Base-by-base conservation (phyloP, 2,888 invertebrate genomes). In the Augiades crinisus region DNA sequence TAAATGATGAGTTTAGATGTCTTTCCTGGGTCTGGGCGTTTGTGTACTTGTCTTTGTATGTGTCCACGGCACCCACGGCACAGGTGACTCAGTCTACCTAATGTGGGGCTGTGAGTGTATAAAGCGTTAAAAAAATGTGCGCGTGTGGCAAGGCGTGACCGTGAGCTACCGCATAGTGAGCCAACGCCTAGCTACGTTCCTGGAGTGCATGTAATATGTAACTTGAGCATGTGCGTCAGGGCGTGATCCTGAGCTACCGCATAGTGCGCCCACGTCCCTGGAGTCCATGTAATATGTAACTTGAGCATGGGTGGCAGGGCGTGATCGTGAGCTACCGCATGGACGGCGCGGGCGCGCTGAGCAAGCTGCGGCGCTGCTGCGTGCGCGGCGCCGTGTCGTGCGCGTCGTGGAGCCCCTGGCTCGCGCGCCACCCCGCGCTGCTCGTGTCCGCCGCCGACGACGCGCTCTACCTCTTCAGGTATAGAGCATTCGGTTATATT, bases 331-430 rank as follows among this genome's bases (percentile, higher is more conserved):
- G 94, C 44, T 94, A 94, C 79, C 90, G 92, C 30, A 90, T 94
- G 74, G 94, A 94, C 70, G 82, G 93, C 44, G 91, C 92, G 43
- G 91, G 92, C 59, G 94, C 92, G 61, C 81, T 95, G 47, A 92
- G 91, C 58, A 94, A 94, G 79, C 85, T 93, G 61, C 91, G 93
- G 56, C 92, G 94, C 70, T 91, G 91, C 61, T 84, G 91, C 53
- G 93, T 92, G 66, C 92, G 85, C 68, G 92, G 92, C 62, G 91
- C 94, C 46, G 91, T 96, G 49, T 93, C 94, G 2, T 93, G 94
- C 78, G 91, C 96, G 52, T 93, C 94, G 60, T 95, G 95, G 88
- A 91, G 95, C 68, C 93, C 95, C 5, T 96, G 96, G 96, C 93
- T 95, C 49, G 96, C 95, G 65, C 82, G 95, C 2, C 95, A 96